Percentiles rank a stretch among this genome's conserved stretches.
Evolutionary conservation across 2,797 vertebrate species (phyloP).

Genomic region (Geotrypetes seraphini): DNA sequence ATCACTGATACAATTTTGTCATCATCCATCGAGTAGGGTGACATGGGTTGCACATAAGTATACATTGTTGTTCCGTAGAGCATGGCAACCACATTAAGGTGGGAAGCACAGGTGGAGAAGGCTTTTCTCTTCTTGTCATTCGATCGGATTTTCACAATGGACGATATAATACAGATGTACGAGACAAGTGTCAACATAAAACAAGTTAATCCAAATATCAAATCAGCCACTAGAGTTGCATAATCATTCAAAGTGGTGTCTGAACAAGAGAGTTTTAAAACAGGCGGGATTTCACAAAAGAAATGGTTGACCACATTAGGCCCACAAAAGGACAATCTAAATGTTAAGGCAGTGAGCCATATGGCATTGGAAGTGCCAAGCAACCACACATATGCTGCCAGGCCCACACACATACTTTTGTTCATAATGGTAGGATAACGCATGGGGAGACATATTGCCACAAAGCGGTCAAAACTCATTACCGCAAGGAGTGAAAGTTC

Average conservation of each 20-base stretch:
- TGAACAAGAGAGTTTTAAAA: constrained; percentile 15
- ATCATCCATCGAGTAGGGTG: constrained; percentile 7
- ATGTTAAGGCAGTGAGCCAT: too few species aligned
- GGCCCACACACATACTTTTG: too few species aligned
- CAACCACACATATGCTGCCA: too few species aligned
- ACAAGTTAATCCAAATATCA: constrained; percentile 8
- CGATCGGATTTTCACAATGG: constrained; percentile 5
- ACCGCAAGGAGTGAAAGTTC: too few species aligned
- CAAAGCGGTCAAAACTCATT: too few species aligned
- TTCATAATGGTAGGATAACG: too few species aligned
- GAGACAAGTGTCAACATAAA: constrained; percentile 9
- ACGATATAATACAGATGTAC: constrained; percentile 5
- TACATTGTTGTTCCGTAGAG: constrained; percentile 21
- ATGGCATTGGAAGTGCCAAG: too few species aligned
- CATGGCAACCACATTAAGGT: constrained; percentile 11
- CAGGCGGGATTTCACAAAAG: constrained; percentile 19
- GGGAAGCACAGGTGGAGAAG: constrained; percentile 19
- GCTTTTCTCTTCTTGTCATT: constrained; percentile 14
- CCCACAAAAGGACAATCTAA: constrained; percentile 15
- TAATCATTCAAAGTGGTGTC: too few species aligned
- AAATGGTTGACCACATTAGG: constrained; percentile 14
- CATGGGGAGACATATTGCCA: too few species aligned
- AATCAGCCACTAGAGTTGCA: constrained; percentile 9
- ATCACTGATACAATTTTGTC: constrained; percentile 15
- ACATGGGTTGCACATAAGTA: constrained; percentile 19